Conservation (phyloP, 2,888 invertebrate species). For the Lepetodrilus schrolli region DNA sequence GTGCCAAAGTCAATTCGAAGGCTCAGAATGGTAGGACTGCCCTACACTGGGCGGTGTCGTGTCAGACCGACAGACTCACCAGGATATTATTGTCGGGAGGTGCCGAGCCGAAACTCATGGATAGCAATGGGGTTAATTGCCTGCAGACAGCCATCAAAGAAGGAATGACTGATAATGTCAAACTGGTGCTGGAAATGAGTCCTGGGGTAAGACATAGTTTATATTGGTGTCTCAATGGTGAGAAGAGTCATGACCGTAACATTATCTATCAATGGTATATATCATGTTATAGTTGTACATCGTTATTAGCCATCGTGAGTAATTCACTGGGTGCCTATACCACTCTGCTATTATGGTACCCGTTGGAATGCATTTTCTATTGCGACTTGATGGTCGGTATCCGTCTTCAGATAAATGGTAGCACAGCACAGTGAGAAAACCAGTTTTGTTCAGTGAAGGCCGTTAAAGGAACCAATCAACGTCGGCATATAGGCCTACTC, state of each 20-base stretch:
- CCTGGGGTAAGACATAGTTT: slow-evolving; percentile 49
- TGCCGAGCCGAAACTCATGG: slow-evolving; percentile 44
- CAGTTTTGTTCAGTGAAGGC: too few relatives aligned
- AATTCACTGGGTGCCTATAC: too few relatives aligned
- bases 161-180: slow-evolving; percentile 47
- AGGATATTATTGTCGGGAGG: slow-evolving; percentile 43
- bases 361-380: too few relatives aligned
- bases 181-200: slow-evolving; percentile 38
- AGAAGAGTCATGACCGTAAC: too few relatives aligned
- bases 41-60: slow-evolving; percentile 49
- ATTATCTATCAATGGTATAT: neutral
- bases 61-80: slow-evolving; percentile 42
- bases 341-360: too few relatives aligned
- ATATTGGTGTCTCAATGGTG: too few relatives aligned
- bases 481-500: too few relatives aligned
- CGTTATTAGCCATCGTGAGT: too few relatives aligned
- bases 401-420: too few relatives aligned
- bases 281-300: neutral
- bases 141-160: slow-evolving; percentile 49
- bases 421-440: too few relatives aligned
- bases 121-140: slow-evolving; percentile 50
- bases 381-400: too few relatives aligned
- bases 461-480: too few relatives aligned
- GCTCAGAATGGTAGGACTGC: slow-evolving; percentile 51
- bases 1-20: slow-evolving; percentile 47